These are phyloP conservation scores for Connochaetes taurinus DNA, from an alignment of 2,113 vertebrate species.

Conservation along the genomic window DNA sequence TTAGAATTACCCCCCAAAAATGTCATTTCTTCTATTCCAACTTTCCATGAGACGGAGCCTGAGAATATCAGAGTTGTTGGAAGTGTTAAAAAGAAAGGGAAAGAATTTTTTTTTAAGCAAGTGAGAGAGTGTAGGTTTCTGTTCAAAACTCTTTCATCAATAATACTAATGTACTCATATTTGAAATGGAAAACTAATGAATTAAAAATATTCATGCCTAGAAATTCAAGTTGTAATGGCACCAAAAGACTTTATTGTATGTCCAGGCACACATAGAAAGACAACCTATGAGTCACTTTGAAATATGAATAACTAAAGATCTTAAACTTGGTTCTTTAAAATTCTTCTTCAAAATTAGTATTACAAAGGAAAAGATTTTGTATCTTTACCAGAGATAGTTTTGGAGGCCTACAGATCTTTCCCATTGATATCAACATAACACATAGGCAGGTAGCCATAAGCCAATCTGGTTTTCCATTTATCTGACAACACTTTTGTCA, in stretches of 20 bases:
- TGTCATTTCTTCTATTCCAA: not conserved
- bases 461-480: not conserved
- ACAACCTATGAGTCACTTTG: not conserved
- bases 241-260: not conserved
- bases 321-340: not conserved
- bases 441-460: not conserved
- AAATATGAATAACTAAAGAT: not conserved
- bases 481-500: constrained; percentile 1
- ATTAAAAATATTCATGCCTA: not conserved
- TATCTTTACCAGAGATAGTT: not conserved
- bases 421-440: not conserved
- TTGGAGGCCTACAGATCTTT: not conserved
- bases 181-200: not conserved
- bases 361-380: not conserved
- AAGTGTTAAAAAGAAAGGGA: not conserved
- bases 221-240: not conserved
- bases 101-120: not conserved
- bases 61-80: not conserved
- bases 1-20: not conserved
- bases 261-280: not conserved
- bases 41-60: not conserved
- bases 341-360: not conserved
- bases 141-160: not conserved
- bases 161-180: not conserved
- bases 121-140: not conserved